Conservation (phyloP, 2,797 vertebrate species). For the Typhlichthys eigenmanni region DNA sequence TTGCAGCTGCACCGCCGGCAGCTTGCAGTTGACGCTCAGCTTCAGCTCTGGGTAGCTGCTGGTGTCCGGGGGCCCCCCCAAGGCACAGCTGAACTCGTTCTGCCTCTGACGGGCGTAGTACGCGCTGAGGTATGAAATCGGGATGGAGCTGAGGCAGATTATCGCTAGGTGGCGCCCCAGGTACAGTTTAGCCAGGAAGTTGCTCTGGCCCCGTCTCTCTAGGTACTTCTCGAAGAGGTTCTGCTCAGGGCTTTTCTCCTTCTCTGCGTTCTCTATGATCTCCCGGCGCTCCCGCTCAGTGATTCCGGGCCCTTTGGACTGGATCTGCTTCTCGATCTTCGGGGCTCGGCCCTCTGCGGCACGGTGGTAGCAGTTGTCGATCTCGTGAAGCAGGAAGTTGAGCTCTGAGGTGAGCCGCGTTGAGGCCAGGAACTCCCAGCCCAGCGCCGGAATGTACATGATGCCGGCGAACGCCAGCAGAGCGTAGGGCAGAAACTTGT, state of each 20-base stretch:
- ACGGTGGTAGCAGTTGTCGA: conserved; percentile 98
- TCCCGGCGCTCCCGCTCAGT: conserved; percentile 92
- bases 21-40: conserved; percentile 93
- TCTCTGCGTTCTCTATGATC: conserved; percentile 98
- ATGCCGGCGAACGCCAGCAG: conserved; percentile 96
- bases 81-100: conserved; percentile 94
- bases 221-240: conserved; percentile 98
- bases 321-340: conserved; percentile 99
- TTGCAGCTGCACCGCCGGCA: conserved; percentile 96
- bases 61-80: conserved; percentile 88
- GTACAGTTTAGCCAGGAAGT: conserved; percentile 96
- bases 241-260: conserved; percentile 98
- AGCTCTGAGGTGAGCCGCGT: conserved; percentile 98
- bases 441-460: conserved; percentile 96
- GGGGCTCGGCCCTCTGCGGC: conserved; percentile 96
- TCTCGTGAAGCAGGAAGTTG: conserved; percentile 99
- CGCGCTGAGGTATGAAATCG: conserved; percentile 93
- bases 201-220: conserved; percentile 94
- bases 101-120: conserved; percentile 96
- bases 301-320: conserved; percentile 97
- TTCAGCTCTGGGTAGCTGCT: conserved; percentile 84
- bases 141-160: conserved; percentile 95
- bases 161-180: conserved; percentile 92
- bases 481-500: conserved; percentile 98
- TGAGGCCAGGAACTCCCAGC: conserved; percentile 97